Evolutionary conservation across 2,797 vertebrate species (phyloP).

Genomic region (Ctenosaura bakeri): DNA sequence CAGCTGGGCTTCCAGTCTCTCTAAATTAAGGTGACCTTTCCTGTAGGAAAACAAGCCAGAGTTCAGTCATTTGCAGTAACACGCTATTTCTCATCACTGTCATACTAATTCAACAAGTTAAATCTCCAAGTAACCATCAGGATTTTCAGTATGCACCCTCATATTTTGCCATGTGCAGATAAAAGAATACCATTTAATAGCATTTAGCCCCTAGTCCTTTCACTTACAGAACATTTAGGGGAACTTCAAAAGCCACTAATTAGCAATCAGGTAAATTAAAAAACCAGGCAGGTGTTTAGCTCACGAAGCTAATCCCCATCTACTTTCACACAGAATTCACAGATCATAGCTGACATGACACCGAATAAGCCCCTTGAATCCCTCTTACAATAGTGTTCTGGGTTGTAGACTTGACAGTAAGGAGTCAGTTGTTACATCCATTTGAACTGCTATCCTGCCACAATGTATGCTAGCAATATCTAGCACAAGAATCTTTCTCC

Average conservation of each 20-base stretch:
- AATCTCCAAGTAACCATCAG: background rate
- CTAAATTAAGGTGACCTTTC: conserved; percentile 86
- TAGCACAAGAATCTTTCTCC: background rate
- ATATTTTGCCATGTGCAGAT: background rate
- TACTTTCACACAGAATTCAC: too few relatives aligned
- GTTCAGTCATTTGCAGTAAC: background rate
- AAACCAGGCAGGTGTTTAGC: too few relatives aligned
- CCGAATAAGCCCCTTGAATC: too few relatives aligned
- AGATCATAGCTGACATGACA: too few relatives aligned
- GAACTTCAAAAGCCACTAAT: too few relatives aligned
- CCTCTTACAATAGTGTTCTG: too few relatives aligned
- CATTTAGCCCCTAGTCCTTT: background rate
- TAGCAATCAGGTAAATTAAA: too few relatives aligned
- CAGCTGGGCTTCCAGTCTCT: conserved; percentile 93
- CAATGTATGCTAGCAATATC: background rate
- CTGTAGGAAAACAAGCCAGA: conserved; percentile 72
- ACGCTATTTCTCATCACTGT: background rate
- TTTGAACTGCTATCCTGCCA: background rate
- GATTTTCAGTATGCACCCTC: background rate
- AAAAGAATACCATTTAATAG: background rate
- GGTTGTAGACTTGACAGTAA: too few relatives aligned
- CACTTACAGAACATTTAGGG: background rate
- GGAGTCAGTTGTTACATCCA: too few relatives aligned
- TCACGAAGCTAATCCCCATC: too few relatives aligned
- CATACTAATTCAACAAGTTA: background rate